Percentiles rank a stretch among this genome's conserved stretches.
Conservation (phyloP, 2,888 invertebrate genomes). For the Imbricaverruca yamaguchii region DNA sequence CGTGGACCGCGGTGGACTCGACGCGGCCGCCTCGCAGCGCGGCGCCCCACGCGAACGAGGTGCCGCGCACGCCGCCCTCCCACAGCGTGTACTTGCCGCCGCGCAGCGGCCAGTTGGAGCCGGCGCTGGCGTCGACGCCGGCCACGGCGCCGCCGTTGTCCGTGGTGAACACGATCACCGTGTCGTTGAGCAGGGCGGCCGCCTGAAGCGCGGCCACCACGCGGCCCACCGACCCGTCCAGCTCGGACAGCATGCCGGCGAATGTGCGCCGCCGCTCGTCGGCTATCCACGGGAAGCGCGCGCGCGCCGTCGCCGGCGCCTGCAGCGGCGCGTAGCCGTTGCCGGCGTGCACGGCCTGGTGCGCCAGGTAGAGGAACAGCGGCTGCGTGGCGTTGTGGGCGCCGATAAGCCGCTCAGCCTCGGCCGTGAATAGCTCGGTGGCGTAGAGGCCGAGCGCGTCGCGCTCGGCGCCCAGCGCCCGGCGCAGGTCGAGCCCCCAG, state of each 20-base stretch:
- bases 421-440: slow-evolving; percentile 71
- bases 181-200: slow-evolving; percentile 64
- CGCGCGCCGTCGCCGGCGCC: slow-evolving; percentile 61
- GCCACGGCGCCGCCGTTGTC: slow-evolving; percentile 79
- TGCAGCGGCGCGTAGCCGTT: slow-evolving; percentile 75
- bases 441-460: slow-evolving; percentile 56
- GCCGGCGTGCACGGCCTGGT: slow-evolving; percentile 81
- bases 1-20: slow-evolving; percentile 40
- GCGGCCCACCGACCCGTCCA: slow-evolving; percentile 76
- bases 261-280: slow-evolving; percentile 45
- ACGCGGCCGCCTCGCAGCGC: slow-evolving; percentile 38
- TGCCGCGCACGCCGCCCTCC: slow-evolving; percentile 85
- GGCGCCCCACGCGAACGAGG: slow-evolving; percentile 71
- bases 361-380: slow-evolving; percentile 77
- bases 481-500: slow-evolving; percentile 82
- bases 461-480: slow-evolving; percentile 87
- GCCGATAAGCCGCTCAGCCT: slow-evolving; percentile 62
- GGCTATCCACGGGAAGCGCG: slow-evolving; percentile 58
- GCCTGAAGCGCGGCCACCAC: slow-evolving; percentile 59
- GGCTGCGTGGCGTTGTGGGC: slow-evolving; percentile 60
- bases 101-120: slow-evolving; percentile 55
- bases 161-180: slow-evolving; percentile 74
- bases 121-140: slow-evolving; percentile 61
- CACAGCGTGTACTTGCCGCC: slow-evolving; percentile 52
- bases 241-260: slow-evolving; percentile 41